These are phyloP conservation scores for Petromus typicus DNA, from an alignment of 2,113 vertebrate species.

Conservation along the genomic window DNA sequence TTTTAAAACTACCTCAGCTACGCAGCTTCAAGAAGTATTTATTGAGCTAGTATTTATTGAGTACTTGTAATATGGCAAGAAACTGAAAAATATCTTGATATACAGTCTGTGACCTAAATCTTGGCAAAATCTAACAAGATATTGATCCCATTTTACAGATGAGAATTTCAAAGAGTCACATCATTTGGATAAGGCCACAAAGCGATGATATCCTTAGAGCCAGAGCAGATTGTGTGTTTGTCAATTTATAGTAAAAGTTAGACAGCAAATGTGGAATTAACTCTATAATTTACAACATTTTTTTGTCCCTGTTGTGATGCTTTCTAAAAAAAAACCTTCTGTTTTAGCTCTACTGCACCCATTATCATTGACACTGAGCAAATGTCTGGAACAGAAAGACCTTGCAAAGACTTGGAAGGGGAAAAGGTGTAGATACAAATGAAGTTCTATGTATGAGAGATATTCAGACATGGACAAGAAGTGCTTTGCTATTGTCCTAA, in stretches of 20 bases:
- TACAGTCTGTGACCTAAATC: background rate
- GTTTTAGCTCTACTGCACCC: background rate
- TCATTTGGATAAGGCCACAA: background rate
- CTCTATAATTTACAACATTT: background rate
- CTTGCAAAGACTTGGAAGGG: background rate
- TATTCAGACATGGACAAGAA: background rate
- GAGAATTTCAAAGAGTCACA: background rate
- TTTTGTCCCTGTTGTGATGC: background rate
- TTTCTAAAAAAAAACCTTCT: background rate
- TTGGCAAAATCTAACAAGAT: background rate
- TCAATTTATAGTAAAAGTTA: background rate
- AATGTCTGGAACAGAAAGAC: background rate
- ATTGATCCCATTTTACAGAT: slow-evolving; percentile 44
- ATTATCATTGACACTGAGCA: background rate
- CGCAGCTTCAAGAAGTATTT: slow-evolving; percentile 18
- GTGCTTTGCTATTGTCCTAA: background rate
- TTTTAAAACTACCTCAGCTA: background rate
- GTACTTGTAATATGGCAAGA: background rate
- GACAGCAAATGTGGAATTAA: background rate
- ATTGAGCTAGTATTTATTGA: slow-evolving; percentile 37
- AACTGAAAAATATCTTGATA: background rate
- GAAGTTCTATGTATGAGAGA: background rate
- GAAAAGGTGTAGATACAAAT: background rate
- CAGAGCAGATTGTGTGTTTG: background rate
- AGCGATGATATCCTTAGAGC: background rate